Base-by-base conservation (phyloP, 2,888 invertebrate species). In the Metalampra italica region DNA sequence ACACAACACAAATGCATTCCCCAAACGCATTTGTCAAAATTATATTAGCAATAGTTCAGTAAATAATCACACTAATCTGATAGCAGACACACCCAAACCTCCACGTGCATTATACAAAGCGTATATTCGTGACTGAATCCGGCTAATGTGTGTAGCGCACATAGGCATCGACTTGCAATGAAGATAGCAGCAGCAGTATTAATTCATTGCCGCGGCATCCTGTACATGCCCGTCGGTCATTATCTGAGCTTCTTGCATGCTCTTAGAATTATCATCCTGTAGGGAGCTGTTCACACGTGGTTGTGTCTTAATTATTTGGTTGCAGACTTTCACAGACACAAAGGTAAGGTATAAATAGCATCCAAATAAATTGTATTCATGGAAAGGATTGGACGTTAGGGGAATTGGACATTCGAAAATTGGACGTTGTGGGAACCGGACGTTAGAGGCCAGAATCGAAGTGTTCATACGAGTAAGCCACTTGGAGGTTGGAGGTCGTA, bases 151-250 rank as follows among this genome's bases (percentile, higher is more conserved):
- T 77, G 76, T 72, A 73, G 55, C 67, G 60, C 68, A 71, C 66
- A 22, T 22, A 68, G 73, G 64, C 72, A 79, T 71, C 65, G 64
- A 68, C 71, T 74, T 67, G 76, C 78, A 76, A 80, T 82, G 78
- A 78, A 86, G 85, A 86, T 84, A 83, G 75, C 75, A 72, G 62
- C 69, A 73, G 66, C 77, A 75, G 76, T 80, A 84, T 84, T 84
- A 84, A 87, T 85, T 86, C 85, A 86, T 82, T 79, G 82, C 77
- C 61, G 51, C 60, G 63, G 22, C 60, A 62, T 62, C 62, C 54
- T 49, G 62, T 57, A 67, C 68, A 70, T 54, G 59, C 60, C 60
- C 62, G 57, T 59, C 65, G 68, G 71, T 72, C 69, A 72, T 73
- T 77, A 76, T 75, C 73, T 62, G 51, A 50, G 59, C 57, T 60